Evolutionary conservation across 2,113 vertebrate species (phyloP).

Genomic region (Pleuronectes platessa): DNA sequence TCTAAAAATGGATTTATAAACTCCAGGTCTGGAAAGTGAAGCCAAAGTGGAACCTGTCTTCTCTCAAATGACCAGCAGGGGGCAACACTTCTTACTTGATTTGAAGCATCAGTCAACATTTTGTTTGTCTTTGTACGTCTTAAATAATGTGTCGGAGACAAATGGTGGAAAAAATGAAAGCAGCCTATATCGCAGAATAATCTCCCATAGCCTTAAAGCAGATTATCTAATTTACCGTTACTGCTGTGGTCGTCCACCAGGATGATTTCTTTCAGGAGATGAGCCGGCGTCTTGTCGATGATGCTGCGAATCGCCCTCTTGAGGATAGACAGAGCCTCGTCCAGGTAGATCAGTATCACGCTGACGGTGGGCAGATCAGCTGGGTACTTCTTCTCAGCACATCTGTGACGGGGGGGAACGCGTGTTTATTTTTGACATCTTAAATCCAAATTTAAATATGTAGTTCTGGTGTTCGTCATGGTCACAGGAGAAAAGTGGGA

Average conservation of each 20-base stretch:
- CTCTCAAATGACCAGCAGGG: neutral
- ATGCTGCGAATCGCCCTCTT: conserved; percentile 82
- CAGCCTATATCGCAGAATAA: too few relatives aligned
- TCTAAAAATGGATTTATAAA: too few relatives aligned
- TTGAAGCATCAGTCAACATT: too few relatives aligned
- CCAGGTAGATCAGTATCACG: conserved; percentile 84
- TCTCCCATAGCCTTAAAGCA: neutral
- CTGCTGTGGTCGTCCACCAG: conserved; percentile 87
- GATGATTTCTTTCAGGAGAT: conserved; percentile 84
- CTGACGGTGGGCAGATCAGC: conserved; percentile 81
- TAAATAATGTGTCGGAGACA: too few relatives aligned
- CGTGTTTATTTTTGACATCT: neutral
- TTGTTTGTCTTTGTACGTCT: too few relatives aligned
- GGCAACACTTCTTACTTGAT: too few relatives aligned
- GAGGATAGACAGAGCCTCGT: conserved; percentile 85
- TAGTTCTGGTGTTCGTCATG: too few relatives aligned
- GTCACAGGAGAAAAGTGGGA: too few relatives aligned
- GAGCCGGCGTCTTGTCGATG: conserved; percentile 79
- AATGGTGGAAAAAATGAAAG: too few relatives aligned
- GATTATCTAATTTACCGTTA: conserved; percentile 66
- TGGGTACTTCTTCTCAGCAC: conserved; percentile 76
- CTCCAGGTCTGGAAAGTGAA: too few relatives aligned
- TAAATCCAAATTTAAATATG: too few relatives aligned
- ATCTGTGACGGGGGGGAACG: conserved; percentile 63
- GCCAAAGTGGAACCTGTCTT: neutral